Evolutionary conservation across 2,113 vertebrate genomes (phyloP), one percentile per base, ranked within the genome.

Genomic region (Garra rufa): DNA sequence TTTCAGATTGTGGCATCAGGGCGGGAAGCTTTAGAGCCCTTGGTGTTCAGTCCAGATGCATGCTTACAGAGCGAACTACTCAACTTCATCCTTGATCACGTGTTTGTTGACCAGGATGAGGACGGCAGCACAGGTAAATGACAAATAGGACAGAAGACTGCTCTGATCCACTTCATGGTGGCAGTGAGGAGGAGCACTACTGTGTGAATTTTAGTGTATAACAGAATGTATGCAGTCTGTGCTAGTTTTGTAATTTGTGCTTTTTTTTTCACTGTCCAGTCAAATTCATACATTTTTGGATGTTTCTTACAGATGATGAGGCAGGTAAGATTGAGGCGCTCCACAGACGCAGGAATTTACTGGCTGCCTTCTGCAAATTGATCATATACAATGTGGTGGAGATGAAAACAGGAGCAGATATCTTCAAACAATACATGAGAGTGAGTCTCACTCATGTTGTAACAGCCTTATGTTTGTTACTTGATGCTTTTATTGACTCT

Each of bases 381-480:
- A 99, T 99, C 93, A 98, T 99, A 86, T 99, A 98, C 92, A 98
- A 97, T 89, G 98, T 99, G 89, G 97, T 99, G 86, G 98, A 99
- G 91, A 99, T 99, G 96, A 99, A 95, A 88, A 98, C 97, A 24
- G 98, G 97, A 83, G 98, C 98, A 0, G 98, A 99, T 91, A 97
- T 99, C 92, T 99, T 99, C 91, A 99, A 99, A 92, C 98, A 99
- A 94, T 99, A 99, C 89, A 99, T 99, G 98, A 96, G 98, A 95
- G 98, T 99, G 92, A 91, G 91, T n/a, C 57, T 15, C 70, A 81
- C 46, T 26, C 43, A 13, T 52, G 65, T 57, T 57, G 26, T 41
- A 30, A 61, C 30, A 52, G 26, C 7, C 11, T 24, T 79, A 7
- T 26, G 8, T 74, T 24, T 83, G 55, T 63, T 17, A 21, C 15